These are phyloP conservation scores for Ascidia mentula DNA, from an alignment of 23 tunicate genomes.

Conservation along the genomic window DNA sequence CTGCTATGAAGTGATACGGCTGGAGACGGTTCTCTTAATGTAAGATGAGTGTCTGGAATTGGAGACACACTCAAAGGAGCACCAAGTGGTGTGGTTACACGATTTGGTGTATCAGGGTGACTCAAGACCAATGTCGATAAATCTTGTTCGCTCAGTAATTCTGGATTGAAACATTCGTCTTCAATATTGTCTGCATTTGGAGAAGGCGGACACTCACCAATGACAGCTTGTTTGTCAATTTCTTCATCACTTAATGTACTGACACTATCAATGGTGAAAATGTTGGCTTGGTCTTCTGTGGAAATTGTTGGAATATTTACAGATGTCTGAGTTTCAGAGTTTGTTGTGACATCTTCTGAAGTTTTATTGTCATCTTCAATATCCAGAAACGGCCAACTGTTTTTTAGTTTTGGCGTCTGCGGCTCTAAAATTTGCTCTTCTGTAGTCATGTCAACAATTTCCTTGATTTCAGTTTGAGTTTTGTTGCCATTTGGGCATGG, in stretches of 20 bases:
- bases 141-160: constrained; percentile 74
- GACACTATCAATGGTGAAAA: constrained; percentile 44
- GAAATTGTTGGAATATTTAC: background rate
- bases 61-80: background rate
- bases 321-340: background rate
- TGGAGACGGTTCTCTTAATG: background rate
- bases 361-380: background rate
- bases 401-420: background rate
- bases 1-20: background rate
- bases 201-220: background rate
- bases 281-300: background rate
- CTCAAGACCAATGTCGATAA: constrained; percentile 21
- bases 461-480: too few relatives aligned
- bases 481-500: too few relatives aligned
- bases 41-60: background rate
- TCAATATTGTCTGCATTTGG: constrained; percentile 2
- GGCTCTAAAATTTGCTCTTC: background rate
- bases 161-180: background rate
- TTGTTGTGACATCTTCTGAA: background rate
- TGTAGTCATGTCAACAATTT: background rate
- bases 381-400: background rate
- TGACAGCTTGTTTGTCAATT: background rate
- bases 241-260: constrained; percentile 15
- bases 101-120: background rate
- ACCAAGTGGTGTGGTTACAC: background rate